phyloP scores from a whole-genome alignment of 2,797 vertebrate genomes.

The Paedocypris micromegethes region DNA sequence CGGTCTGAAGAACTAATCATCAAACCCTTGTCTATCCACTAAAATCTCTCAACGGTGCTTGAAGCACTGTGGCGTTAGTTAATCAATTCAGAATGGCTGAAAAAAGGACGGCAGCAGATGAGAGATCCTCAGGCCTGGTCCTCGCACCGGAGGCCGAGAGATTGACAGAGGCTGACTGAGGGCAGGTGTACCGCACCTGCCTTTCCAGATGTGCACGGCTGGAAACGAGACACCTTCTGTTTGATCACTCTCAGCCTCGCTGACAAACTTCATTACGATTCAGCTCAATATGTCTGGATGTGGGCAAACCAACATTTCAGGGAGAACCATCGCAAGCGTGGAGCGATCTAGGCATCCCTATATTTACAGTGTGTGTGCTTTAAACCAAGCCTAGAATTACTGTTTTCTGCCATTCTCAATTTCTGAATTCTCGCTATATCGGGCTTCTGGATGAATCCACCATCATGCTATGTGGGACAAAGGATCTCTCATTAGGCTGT shows the following conservation, averaged over 20 bases:
- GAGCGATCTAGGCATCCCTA: conserved; percentile 3
- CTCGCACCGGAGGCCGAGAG: conserved; percentile 37
- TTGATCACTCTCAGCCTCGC: conserved; percentile 38
- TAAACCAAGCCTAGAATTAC: neutral
- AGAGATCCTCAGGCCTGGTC: conserved; percentile 46
- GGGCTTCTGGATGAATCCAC: conserved; percentile 9
- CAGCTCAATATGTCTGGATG: conserved; percentile 29
- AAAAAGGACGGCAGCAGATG: conserved; percentile 36
- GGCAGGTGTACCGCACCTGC: conserved; percentile 42
- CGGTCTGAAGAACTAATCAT: conserved; percentile 1
- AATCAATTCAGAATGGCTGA: conserved; percentile 28
- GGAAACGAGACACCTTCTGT: conserved; percentile 36
- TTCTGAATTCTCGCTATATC: neutral
- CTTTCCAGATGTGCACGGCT: conserved; percentile 42
- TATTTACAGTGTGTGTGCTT: neutral
- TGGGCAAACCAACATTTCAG: conserved; percentile 14
- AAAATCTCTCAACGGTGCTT: conserved; percentile 8
- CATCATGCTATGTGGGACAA: conserved; percentile 19
- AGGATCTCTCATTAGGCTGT: conserved; percentile 30
- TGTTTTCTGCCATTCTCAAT: neutral
- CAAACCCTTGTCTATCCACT: neutral
- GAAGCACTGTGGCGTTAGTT: conserved; percentile 19
- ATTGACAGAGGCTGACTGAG: conserved; percentile 35
- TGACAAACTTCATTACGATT: conserved; percentile 45
- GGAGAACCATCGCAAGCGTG: conserved; percentile 4